phyloP scores from a whole-genome alignment of 2,888 invertebrate genomes.

The Mayetiola destructor region DNA sequence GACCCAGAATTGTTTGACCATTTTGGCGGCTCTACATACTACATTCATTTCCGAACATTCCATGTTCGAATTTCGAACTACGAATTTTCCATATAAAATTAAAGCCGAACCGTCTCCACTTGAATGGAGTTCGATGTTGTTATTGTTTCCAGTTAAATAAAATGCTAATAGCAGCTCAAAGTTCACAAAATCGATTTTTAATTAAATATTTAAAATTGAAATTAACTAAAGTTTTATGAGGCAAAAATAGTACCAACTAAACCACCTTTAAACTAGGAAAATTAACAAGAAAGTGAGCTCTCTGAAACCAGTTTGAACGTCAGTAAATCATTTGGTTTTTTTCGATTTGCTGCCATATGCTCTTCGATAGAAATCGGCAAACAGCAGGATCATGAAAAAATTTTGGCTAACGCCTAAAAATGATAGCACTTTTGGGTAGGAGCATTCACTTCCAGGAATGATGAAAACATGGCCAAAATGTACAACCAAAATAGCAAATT shows the following conservation, averaged over 20 bases:
- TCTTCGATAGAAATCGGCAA: constrained; percentile 32
- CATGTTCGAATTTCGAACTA: neutral
- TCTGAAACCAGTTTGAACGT: no score
- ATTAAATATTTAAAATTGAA: neutral
- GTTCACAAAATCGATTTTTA: neutral
- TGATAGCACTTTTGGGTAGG: constrained; percentile 36
- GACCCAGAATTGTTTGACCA: no score
- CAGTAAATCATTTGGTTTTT: neutral
- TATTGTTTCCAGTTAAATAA: neutral
- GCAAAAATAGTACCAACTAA: no score
- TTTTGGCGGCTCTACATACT: neutral
- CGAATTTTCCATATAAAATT: neutral
- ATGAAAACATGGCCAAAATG: constrained; percentile 39
- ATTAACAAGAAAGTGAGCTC: no score
- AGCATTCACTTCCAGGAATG: constrained; percentile 38
- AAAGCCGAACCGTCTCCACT: neutral
- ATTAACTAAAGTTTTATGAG: neutral
- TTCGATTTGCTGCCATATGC: constrained; percentile 23
- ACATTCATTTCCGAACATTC: neutral
- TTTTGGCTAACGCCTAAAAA: constrained; percentile 20
- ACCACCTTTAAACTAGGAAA: no score
- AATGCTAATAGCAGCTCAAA: neutral
- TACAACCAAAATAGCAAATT: constrained; percentile 45
- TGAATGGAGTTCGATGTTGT: neutral
- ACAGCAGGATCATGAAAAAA: constrained; percentile 32